A percentile compares a stretch with the other conserved stretches of the same genome.
phyloP scores from a whole-genome alignment of 2,797 vertebrate species.

The Hypotaenidia philippensis region DNA sequence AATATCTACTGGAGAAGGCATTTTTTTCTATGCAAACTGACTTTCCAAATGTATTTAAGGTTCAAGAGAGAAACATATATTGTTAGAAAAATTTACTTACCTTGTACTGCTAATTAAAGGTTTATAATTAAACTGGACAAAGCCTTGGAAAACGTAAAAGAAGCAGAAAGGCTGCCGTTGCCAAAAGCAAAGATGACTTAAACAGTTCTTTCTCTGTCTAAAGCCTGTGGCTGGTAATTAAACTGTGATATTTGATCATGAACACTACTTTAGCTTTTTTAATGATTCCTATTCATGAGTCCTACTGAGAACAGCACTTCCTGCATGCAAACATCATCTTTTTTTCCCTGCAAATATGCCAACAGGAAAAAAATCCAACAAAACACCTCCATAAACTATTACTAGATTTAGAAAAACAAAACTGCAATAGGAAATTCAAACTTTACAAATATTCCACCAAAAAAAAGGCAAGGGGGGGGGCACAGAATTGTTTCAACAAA shows the following conservation, averaged over 20 bases:
- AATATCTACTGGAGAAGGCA: fast-evolving
- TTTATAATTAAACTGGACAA: slow-evolving; percentile 41
- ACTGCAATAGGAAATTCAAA: not conserved
- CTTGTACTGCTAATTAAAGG: not conserved
- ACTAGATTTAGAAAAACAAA: not conserved
- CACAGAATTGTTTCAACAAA: not conserved
- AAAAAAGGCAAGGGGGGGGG: not conserved
- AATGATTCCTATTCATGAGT: not conserved
- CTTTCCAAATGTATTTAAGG: not conserved
- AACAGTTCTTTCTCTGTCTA: not conserved
- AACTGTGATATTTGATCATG: not conserved
- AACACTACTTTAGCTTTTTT: not conserved
- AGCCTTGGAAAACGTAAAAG: not conserved
- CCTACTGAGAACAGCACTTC: not conserved
- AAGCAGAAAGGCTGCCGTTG: not conserved
- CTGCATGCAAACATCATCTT: not conserved
- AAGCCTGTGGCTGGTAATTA: slow-evolving; percentile 3
- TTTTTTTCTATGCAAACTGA: not conserved
- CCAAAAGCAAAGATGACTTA: slow-evolving; percentile 9
- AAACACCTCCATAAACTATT: not conserved
- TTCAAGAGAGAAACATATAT: not conserved
- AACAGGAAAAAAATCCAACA: not conserved
- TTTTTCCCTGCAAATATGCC: not conserved
- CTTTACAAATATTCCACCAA: not conserved
- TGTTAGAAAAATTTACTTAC: not conserved